These are phyloP conservation scores for Drosophila incognita DNA, from an alignment of 2,888 invertebrate genomes.

Conservation along the genomic window DNA sequence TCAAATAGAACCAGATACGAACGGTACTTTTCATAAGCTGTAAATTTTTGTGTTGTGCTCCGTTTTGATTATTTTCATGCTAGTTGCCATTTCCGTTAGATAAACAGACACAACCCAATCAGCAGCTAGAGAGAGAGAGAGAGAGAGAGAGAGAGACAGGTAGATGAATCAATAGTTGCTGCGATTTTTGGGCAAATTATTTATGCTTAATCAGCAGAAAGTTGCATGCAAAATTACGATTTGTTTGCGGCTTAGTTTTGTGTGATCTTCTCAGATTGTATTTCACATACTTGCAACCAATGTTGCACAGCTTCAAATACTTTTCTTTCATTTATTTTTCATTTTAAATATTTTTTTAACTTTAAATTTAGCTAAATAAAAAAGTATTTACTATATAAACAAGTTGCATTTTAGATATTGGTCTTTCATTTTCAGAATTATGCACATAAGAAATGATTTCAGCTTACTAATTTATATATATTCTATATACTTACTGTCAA, in stretches of 20 bases:
- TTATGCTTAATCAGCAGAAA: background rate
- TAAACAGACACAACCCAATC: background rate
- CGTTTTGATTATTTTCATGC: background rate
- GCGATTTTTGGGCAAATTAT: background rate
- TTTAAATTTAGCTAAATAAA: background rate
- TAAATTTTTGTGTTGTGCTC: background rate
- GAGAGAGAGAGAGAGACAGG: background rate
- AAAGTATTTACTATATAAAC: background rate
- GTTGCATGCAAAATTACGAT: background rate
- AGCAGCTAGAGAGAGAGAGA: background rate
- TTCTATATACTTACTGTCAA: background rate
- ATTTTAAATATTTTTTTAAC: background rate
- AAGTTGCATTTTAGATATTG: background rate
- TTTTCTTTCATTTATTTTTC: background rate
- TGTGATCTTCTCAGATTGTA: background rate
- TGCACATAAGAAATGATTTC: background rate
- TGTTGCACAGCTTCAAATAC: background rate
- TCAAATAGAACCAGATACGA: conserved; percentile 2
- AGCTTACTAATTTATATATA: background rate
- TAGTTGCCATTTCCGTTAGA: background rate
- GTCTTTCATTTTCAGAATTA: background rate
- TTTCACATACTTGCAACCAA: background rate
- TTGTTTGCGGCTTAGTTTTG: background rate
- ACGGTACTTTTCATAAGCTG: conserved; percentile 7
- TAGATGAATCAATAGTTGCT: background rate